These are phyloP conservation scores for Meiosimyza decipiens DNA, from an alignment of 2,888 invertebrate genomes.

Conservation along the genomic window DNA sequence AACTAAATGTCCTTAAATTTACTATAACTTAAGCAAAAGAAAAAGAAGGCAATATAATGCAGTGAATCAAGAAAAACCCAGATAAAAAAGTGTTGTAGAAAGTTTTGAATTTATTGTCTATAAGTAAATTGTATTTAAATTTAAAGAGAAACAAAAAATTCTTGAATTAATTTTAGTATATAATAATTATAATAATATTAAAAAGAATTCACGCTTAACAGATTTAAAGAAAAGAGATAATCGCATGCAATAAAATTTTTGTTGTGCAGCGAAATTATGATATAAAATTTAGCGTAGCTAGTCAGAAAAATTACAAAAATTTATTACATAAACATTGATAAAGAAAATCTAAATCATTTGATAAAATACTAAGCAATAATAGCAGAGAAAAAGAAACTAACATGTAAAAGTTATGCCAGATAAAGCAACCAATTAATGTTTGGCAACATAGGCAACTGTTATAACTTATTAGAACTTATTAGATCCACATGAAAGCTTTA, in stretches of 20 bases:
- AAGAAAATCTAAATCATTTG: conserved; percentile 2
- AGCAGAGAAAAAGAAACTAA: background rate
- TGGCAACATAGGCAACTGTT: too few relatives aligned
- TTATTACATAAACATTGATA: background rate
- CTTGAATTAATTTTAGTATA: background rate
- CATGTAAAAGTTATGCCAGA: background rate
- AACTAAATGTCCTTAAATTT: conserved; percentile 6
- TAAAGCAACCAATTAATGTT: too few relatives aligned
- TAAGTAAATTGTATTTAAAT: conserved; percentile 1
- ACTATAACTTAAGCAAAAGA: conserved; percentile 9
- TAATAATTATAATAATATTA: background rate
- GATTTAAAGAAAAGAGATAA: background rate
- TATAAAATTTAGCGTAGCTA: conserved; percentile 29
- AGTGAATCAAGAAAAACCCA: too few relatives aligned
- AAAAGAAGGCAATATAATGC: background rate
- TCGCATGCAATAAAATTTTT: conserved; percentile 16
- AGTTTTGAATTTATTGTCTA: conserved; percentile 10
- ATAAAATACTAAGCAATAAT: conserved; percentile 22
- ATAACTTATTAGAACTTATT: too few relatives aligned
- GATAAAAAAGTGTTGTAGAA: background rate
- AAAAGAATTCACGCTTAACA: conserved; percentile 8
- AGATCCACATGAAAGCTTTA: too few relatives aligned
- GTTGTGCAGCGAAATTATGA: background rate
- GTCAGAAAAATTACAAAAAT: conserved; percentile 17
- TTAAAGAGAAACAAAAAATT: background rate